Conservation (phyloP, 30 jellyfish, hydroid and myxozoan genomes). For the Cassiopea xamachana region DNA sequence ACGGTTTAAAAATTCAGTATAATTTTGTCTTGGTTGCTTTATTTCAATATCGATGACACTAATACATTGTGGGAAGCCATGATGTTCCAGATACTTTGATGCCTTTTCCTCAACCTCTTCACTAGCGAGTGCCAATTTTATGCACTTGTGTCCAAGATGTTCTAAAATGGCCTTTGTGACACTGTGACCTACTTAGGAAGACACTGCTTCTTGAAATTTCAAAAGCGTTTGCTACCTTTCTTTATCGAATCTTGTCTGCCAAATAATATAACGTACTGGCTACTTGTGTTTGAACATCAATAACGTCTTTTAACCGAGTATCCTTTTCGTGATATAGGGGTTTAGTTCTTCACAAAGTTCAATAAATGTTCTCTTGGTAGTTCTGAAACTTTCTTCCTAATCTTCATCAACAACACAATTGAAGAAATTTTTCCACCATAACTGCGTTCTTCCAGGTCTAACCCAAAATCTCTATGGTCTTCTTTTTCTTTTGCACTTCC, state of each 20-base stretch:
- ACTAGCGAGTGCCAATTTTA: slow-evolving; percentile 37
- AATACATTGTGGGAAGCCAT: slow-evolving; percentile 76
- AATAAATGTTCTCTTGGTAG: slow-evolving; percentile 11
- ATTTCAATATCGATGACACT: slow-evolving; percentile 67
- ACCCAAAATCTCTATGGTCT: slow-evolving; percentile 42
- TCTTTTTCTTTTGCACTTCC: slow-evolving; percentile 12
- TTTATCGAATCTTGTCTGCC: slow-evolving; percentile 57
- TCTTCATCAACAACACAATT: slow-evolving; percentile 10
- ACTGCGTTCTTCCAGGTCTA: slow-evolving; percentile 27
- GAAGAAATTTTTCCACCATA: slow-evolving; percentile 31
- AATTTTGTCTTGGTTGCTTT: slow-evolving; percentile 29
- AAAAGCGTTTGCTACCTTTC: slow-evolving; percentile 64
- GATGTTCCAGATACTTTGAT: slow-evolving; percentile 27
- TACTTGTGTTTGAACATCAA: slow-evolving; percentile 19
- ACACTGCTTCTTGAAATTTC: slow-evolving; percentile 72
- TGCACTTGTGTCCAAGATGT: slow-evolving; percentile 48
- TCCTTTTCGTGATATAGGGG: slow-evolving; percentile 10
- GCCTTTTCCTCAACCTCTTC: slow-evolving; percentile 34
- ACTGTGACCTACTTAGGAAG: slow-evolving; percentile 35
- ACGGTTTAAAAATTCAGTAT: slow-evolving; percentile 58
- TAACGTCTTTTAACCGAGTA: slow-evolving; percentile 5
- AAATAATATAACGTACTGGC: slow-evolving; percentile 50
- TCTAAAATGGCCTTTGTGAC: slow-evolving; percentile 37
- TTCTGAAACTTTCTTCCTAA: slow-evolving; percentile 37
- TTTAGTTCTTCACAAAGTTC: slow-evolving; percentile 29